These are phyloP conservation scores for Zapus hudsonius DNA, from an alignment of 2,113 vertebrate genomes.

Conservation along the genomic window DNA sequence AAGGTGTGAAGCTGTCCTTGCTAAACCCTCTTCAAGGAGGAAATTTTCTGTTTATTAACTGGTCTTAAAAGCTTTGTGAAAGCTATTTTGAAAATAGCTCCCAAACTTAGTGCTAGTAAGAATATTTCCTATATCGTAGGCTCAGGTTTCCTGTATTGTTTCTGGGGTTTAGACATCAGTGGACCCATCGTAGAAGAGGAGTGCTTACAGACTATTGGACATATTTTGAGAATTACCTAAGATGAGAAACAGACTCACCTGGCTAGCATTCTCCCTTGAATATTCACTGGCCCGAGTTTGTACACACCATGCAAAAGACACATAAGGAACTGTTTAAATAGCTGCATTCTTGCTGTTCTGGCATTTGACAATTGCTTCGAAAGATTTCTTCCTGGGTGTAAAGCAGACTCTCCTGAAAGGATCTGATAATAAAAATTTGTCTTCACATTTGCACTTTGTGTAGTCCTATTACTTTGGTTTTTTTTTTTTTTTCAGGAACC, in stretches of 20 bases:
- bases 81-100: slow-evolving; percentile 54
- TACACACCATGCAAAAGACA: slow-evolving; percentile 42
- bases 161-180: slow-evolving; percentile 25
- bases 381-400: slow-evolving; percentile 55
- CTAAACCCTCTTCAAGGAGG: not conserved
- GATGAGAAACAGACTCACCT: slow-evolving; percentile 76
- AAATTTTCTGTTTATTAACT: slow-evolving; percentile 50
- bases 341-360: slow-evolving; percentile 19
- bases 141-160: not conserved
- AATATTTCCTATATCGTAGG: not conserved
- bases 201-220: slow-evolving; percentile 25
- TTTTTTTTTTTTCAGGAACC: slow-evolving; percentile 57
- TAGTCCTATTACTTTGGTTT: slow-evolving; percentile 46
- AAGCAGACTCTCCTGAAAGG: slow-evolving; percentile 43
- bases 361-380: slow-evolving; percentile 51
- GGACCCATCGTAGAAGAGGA: not conserved
- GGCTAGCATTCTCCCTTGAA: slow-evolving; percentile 52
- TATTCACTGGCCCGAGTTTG: slow-evolving; percentile 12
- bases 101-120: not conserved
- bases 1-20: slow-evolving; percentile 36
- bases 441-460: slow-evolving; percentile 49
- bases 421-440: slow-evolving; percentile 61
- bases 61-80: slow-evolving; percentile 10
- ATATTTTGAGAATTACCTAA: slow-evolving; percentile 69
- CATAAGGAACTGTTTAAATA: slow-evolving; percentile 64